phyloP scores from a whole-genome alignment of 2,113 vertebrate species.

The Ailurus styani region DNA sequence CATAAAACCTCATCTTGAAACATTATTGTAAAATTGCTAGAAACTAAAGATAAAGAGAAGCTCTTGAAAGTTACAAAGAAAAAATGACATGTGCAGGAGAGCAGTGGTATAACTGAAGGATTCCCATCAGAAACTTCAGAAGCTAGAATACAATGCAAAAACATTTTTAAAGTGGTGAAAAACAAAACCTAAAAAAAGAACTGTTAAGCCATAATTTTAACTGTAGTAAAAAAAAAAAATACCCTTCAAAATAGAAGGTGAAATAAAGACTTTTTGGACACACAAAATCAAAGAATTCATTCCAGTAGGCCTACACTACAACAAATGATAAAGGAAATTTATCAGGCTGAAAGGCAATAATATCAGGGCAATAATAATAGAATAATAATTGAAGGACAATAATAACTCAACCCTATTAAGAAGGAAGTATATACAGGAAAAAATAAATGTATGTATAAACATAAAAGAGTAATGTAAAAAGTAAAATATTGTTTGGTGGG shows the following conservation, averaged over 20 bases:
- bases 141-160: neutral
- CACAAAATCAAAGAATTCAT: neutral
- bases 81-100: neutral
- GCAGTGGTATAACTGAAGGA: neutral
- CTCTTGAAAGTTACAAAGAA: neutral
- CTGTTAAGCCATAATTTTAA: neutral
- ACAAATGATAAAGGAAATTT: neutral
- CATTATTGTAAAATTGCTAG: neutral
- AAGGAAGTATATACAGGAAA: neutral
- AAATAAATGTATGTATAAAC: neutral
- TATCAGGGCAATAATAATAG: neutral
- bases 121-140: neutral
- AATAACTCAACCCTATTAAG: neutral
- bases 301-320: neutral
- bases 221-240: neutral
- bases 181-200: neutral
- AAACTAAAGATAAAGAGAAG: neutral
- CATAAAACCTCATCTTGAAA: neutral
- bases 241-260: neutral
- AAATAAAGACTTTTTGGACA: neutral
- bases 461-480: neutral
- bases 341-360: neutral
- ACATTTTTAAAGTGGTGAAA: neutral
- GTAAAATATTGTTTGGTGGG: neutral
- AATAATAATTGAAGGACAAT: too few species aligned